Base-by-base conservation (phyloP, 2,797 vertebrate species). In the Pangasius larnaudii region DNA sequence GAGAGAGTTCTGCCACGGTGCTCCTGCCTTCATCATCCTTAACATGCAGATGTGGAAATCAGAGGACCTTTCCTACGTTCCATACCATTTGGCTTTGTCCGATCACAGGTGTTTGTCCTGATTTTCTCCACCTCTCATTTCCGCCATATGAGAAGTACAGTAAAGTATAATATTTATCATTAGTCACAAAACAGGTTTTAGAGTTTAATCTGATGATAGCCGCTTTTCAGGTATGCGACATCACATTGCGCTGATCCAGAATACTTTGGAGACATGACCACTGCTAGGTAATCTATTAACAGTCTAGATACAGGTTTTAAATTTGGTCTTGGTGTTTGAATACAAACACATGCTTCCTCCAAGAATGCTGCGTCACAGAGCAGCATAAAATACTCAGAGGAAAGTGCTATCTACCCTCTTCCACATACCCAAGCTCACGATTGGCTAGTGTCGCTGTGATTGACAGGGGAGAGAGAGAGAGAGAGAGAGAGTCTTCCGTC, bases 21-120 rank as follows among this genome's bases (percentile, higher is more conserved):
- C 97, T 4, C 97, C 97, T 7, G 96, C 97, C 24, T 98, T 98
- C 91, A 96, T 98, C 90, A 98, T 98, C 86, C 94, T 98, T 90
- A 97, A 98, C 94, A 98, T 98, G 97, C 97, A 98, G 94, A 96
- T 97, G 90, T 98, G 97, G 97, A 97, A 96, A 92, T 97, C 97
- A 8, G 97, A 98, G 93, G 97, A 97, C 58, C 94, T 98, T 88
- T 97, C 97, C 4, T 98, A 98, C 72, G 97, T 98, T 27, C 97
- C 97, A 0, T 98, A 98, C 90, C 95, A 97, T 67, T 94, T 98
- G 91, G 97, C 95, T 86, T 95, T 98, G 91, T 97, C 96, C 81
- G 95, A 97, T 90, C 96, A 97, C 91, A 97, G 97, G 97, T 98
- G 94, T 63, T 91, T n/a, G n/a, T 69, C n/a, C 27, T 97, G 94